Conservation (phyloP, 2,888 invertebrate genomes). For the Xylocampa areola region DNA sequence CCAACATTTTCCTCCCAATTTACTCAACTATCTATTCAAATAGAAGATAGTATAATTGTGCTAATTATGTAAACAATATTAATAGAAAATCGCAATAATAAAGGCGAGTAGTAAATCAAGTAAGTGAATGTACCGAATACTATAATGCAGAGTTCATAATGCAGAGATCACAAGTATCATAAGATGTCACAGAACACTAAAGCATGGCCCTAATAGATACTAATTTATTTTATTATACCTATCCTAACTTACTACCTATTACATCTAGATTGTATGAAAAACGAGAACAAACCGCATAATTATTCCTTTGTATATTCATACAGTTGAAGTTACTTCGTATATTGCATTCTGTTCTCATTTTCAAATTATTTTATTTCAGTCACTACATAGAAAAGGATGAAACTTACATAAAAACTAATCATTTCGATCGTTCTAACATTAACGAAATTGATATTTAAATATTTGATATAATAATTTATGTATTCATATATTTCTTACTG, state of each 20-base stretch:
- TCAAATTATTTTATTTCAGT: constrained; percentile 54
- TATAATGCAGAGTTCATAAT: constrained; percentile 51
- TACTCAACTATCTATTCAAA: constrained; percentile 10
- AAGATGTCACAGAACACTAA: constrained; percentile 74
- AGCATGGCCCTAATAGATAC: constrained; percentile 68
- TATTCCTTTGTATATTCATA: neutral
- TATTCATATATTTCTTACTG: constrained; percentile 48
- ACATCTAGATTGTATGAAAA: constrained; percentile 31
- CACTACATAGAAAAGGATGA: constrained; percentile 59
- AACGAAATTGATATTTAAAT: constrained; percentile 12
- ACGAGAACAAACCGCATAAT: constrained; percentile 36
- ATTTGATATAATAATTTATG: constrained; percentile 39
- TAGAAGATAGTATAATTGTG: constrained; percentile 20
- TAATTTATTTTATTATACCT: constrained; percentile 50
- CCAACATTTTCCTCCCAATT: constrained; percentile 11
- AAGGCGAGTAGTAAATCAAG: constrained; percentile 49
- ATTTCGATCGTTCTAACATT: constrained; percentile 2
- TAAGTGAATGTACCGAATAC: constrained; percentile 38
- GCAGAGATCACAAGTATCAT: constrained; percentile 71
- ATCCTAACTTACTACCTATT: constrained; percentile 49
- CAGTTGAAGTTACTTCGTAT: neutral
- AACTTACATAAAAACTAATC: constrained; percentile 15
- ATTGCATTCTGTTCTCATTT: constrained; percentile 36
- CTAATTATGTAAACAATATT: constrained; percentile 3
- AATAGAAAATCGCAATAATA: constrained; percentile 37